Conservation (phyloP, 1,140 invertebrate species). For the Ostrea edulis region DNA sequence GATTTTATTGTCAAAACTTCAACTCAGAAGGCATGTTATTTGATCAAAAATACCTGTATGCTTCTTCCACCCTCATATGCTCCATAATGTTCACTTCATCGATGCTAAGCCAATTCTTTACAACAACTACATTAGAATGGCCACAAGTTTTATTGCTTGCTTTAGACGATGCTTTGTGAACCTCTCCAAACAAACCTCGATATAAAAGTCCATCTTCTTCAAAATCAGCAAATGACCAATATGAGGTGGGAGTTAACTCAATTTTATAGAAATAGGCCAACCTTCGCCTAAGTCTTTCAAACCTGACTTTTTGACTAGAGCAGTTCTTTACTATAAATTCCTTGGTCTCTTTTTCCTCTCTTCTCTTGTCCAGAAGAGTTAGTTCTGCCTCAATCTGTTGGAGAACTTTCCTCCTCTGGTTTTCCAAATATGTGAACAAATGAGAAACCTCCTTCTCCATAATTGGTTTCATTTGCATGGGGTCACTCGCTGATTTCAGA, state of each 20-base stretch:
- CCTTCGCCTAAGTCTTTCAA: background rate
- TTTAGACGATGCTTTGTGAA: background rate
- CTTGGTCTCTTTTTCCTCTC: conserved; percentile 39
- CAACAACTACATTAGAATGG: conserved; percentile 15
- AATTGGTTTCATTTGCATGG: conserved; percentile 51
- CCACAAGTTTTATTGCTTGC: background rate
- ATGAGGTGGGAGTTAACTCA: background rate
- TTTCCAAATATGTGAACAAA: conserved; percentile 55
- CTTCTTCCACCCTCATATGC: conserved; percentile 47
- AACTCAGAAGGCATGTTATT: background rate
- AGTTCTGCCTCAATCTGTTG: conserved; percentile 55
- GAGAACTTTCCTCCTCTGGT: conserved; percentile 56
- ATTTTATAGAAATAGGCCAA: conserved; percentile 35
- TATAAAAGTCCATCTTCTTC: background rate
- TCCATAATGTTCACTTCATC: conserved; percentile 43
- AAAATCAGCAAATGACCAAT: background rate
- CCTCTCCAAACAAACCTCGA: background rate
- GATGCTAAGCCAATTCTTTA: conserved; percentile 33
- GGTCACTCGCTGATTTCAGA: conserved; percentile 51
- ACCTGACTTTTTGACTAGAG: conserved; percentile 1
- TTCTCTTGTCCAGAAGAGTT: conserved; percentile 45
- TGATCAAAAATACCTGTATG: conserved; percentile 42
- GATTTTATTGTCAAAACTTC: background rate
- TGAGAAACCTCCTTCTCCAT: conserved; percentile 55
- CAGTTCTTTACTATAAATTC: conserved; percentile 5